Evolutionary conservation across 1,140 invertebrate genomes (phyloP).

Genomic region (Sipha flava): DNA sequence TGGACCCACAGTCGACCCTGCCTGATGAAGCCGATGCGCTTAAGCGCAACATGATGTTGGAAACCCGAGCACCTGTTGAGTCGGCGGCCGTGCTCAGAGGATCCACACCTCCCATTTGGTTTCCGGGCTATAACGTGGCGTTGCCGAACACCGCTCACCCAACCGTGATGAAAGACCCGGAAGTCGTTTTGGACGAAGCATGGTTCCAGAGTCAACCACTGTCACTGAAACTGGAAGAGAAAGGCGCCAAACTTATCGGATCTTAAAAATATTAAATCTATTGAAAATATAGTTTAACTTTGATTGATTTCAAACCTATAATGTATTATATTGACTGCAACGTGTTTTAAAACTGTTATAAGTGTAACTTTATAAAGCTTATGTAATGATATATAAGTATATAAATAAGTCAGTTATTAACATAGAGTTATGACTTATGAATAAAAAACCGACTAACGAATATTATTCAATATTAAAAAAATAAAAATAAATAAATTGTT

Average conservation of each 20-base stretch:
- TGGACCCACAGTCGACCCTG: background rate
- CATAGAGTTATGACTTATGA: no score
- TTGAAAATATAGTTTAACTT: no score
- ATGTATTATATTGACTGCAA: no score
- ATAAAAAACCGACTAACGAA: no score
- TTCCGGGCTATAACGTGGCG: constrained; percentile 10
- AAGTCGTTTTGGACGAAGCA: background rate
- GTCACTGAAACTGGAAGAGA: background rate
- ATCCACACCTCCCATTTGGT: background rate
- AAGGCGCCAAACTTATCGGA: constrained; percentile 14
- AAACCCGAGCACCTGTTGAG: background rate
- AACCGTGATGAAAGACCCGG: background rate
- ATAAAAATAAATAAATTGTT: no score
- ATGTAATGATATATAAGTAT: no score
- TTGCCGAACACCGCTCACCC: background rate
- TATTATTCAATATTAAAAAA: no score
- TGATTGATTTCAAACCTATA: no score
- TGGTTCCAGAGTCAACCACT: constrained; percentile 18
- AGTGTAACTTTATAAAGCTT: no score
- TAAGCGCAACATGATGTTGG: background rate
- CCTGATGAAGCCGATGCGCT: background rate
- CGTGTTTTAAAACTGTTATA: no score
- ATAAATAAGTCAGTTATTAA: no score
- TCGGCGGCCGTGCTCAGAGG: background rate
- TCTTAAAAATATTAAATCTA: background rate